Conservation (phyloP, 1,140 invertebrate genomes). For the Zaprionus taronus region DNA sequence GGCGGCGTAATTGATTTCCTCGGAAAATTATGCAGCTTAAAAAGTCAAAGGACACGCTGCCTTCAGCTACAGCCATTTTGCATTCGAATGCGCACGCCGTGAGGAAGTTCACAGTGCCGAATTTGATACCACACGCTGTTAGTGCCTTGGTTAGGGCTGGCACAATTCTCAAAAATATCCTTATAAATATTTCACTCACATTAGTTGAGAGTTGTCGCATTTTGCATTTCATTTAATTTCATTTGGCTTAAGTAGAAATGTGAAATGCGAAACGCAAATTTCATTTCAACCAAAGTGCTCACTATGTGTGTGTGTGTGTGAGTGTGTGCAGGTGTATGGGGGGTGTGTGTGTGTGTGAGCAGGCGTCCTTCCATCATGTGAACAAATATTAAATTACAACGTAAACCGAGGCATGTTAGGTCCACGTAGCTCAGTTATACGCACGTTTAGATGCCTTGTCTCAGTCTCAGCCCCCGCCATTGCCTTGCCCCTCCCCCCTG, state of each 20-base stretch:
- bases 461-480: background rate
- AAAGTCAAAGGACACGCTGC: constrained; percentile 3
- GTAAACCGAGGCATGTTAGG: constrained; percentile 14
- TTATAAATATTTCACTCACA: constrained; percentile 43
- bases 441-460: constrained; percentile 51
- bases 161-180: constrained; percentile 42
- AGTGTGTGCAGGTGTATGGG: background rate
- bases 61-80: background rate
- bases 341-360: background rate
- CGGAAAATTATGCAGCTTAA: constrained; percentile 3
- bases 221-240: constrained; percentile 60
- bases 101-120: background rate
- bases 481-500: no score
- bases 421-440: constrained; percentile 43
- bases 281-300: constrained; percentile 43
- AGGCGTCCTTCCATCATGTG: constrained; percentile 18
- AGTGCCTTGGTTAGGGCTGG: background rate
- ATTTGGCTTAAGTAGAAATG: constrained; percentile 53
- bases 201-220: constrained; percentile 30
- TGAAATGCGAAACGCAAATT: constrained; percentile 53
- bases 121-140: constrained; percentile 6
- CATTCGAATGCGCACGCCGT: background rate
- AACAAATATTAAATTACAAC: constrained; percentile 50
- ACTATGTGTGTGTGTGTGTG: constrained; percentile 3
- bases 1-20: constrained; percentile 1